Evolutionary conservation across 2,888 invertebrate genomes (phyloP).

Genomic region (Rhyacophila evoluta): DNA sequence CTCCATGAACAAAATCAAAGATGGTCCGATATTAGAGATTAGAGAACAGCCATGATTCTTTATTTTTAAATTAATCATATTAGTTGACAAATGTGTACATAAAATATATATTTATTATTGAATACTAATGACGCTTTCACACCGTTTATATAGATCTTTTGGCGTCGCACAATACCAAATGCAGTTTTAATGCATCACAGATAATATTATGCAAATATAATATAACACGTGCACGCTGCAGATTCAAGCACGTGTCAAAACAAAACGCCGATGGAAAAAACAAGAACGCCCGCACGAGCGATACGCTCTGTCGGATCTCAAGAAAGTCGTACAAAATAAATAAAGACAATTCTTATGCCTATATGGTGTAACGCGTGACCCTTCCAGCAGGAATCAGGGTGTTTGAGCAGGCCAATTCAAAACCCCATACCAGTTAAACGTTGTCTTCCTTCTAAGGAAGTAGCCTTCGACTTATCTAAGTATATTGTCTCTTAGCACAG

Average conservation of each 20-base stretch:
- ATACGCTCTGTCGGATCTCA: not conserved
- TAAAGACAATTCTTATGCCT: not conserved
- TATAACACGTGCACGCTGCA: not conserved
- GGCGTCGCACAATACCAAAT: too few species aligned
- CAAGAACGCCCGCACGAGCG: conserved; percentile 8
- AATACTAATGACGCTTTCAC: too few species aligned
- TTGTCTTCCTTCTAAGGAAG: conserved; percentile 46
- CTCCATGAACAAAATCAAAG: too few species aligned
- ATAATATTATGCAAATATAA: not conserved
- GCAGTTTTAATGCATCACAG: not conserved
- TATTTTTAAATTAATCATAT: too few species aligned
- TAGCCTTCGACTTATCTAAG: not conserved
- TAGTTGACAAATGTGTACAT: too few species aligned
- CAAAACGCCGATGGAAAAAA: not conserved
- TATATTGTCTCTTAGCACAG: too few species aligned
- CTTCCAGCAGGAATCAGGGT: conserved; percentile 58
- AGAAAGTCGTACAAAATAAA: not conserved
- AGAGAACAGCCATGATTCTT: too few species aligned
- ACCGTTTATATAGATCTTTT: too few species aligned
- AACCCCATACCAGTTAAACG: conserved; percentile 54
- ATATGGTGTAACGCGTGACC: not conserved
- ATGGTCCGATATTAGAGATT: too few species aligned
- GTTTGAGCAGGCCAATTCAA: conserved; percentile 57
- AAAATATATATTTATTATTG: too few species aligned
- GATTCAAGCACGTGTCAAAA: conserved; percentile 16